Base-by-base conservation (phyloP, 2,888 invertebrate species). In the Eulithis testata region DNA sequence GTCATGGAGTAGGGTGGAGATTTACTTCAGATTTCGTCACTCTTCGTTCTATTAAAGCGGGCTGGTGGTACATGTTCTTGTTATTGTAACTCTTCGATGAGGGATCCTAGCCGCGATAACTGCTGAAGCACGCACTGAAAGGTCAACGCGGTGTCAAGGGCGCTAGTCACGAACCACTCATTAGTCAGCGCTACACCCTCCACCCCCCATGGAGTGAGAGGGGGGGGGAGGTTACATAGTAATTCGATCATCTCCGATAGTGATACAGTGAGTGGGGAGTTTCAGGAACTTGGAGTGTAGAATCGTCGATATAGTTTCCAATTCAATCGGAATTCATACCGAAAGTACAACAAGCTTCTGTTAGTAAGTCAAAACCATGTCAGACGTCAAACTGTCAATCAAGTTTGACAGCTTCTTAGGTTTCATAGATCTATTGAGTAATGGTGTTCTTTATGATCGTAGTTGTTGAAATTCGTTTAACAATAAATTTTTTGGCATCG, bases 191-290 rank as follows among this genome's bases (percentile, higher is more conserved):
- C 6, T 21, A 21, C 4, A 9, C 11, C 21, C 43, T 11, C 4
- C 53, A 11, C 37, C n/a, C 8, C 47, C 12, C 37, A 14, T 4
- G 14, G 37, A 6, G n/a, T 11, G 49, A 7, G 8, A n/a, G n/a
- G n/a, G 11, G 4, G 55, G 8, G 37, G 49, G 7, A 37, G 8
- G 27, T 51, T 21, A 60, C 60, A 60, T 54, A 54, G 60, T 60
- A 60, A 60, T 54, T 60, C 60, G 53, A 60, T 60, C 53, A 54
- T 60, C 47, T 53, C 44, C 53, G 53, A 47, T 47, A 54, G 44
- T 54, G 60, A 60, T 60, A 44, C 60, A 52, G 52, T 52, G 60
- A 60, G 44, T 60, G 51, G 60, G 14, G 51, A 51, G 44, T 52
- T 53, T 52, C 52, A 9, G 0, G 50, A 60, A 52, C 36, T 59